Evolutionary conservation across 2,888 invertebrate species (phyloP), one percentile per base, ranked within the genome.

Genomic region (Mesochorus sp.): DNA sequence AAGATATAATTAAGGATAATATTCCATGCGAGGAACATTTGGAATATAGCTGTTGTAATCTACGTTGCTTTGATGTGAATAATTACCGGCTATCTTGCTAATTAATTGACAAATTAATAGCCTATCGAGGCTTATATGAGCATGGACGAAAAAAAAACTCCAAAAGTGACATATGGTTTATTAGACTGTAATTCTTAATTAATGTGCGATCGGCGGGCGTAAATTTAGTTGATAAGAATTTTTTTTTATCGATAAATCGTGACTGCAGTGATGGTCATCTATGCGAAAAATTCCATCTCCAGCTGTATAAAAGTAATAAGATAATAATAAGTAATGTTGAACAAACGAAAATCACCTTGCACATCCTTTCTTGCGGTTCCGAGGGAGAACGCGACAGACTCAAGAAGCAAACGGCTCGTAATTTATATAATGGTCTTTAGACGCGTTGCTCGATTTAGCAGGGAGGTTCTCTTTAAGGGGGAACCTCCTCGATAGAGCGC

Each of bases 301-400:
- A n/a, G n/a, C n/a, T n/a, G n/a, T n/a, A 14, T 34, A 42, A 5
- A 53, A 72, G 31, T 62, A 19, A 57, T 57, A 39, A 70, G 57
- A 28, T 66, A 53, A 28, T 64, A 49, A n/a, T 53, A 24, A 10
- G 10, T 24, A 42, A 4, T 6, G n/a, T 17, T 44, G 51, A 39
- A 77, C 68, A 68, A 39, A 53, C 59, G 44, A 77, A 76, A 31
- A 68, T 70, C 84, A 84, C 84, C 84, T 84, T 84, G 81, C 83
- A 62, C 67, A 80, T 80, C 81, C 80, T 81, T 79, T 64, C 42
- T 59, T 49, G 66, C 66, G 67, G 59, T 72, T 77, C 57, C 76
- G 47, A 61, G 47, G 53, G n/a, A 34, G 70, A 66, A 57, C 10
- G 66, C 39, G 24, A 42, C 17, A 17, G 44, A 53, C 1, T 17